Evolutionary conservation across 2,113 vertebrate species (phyloP).

Genomic region (Micronisus gabar): DNA sequence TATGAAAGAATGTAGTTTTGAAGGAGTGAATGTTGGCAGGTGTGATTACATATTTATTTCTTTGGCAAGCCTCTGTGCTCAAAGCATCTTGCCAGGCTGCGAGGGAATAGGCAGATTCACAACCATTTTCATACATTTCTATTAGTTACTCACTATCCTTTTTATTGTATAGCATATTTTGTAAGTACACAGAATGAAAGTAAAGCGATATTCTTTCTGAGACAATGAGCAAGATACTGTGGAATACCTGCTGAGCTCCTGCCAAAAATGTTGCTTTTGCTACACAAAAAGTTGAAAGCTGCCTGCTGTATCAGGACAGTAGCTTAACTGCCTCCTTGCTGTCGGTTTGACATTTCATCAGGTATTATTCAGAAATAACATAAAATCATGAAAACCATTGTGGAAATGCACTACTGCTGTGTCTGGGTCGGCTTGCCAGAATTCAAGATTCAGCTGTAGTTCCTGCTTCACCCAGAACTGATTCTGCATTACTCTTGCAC

Average conservation of each 20-base stretch:
- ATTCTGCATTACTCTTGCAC: not conserved
- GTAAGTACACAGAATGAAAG: not conserved
- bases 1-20: not conserved
- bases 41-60: conserved; percentile 16
- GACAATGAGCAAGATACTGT: not conserved
- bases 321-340: not conserved
- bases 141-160: not conserved
- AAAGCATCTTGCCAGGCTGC: not conserved
- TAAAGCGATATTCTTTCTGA: not conserved
- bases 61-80: not conserved
- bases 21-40: not conserved
- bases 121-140: not conserved
- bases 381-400: not conserved
- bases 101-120: not conserved
- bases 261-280: not conserved
- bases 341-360: not conserved
- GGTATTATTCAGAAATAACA: not conserved
- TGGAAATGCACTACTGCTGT: not conserved
- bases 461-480: not conserved
- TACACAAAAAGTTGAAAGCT: not conserved
- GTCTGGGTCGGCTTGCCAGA: not conserved
- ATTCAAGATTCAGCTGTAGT: not conserved
- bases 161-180: not conserved
- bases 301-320: not conserved
- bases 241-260: not conserved